These are phyloP conservation scores for Drosophila merina DNA, from an alignment of 2,888 invertebrate species.

Conservation along the genomic window DNA sequence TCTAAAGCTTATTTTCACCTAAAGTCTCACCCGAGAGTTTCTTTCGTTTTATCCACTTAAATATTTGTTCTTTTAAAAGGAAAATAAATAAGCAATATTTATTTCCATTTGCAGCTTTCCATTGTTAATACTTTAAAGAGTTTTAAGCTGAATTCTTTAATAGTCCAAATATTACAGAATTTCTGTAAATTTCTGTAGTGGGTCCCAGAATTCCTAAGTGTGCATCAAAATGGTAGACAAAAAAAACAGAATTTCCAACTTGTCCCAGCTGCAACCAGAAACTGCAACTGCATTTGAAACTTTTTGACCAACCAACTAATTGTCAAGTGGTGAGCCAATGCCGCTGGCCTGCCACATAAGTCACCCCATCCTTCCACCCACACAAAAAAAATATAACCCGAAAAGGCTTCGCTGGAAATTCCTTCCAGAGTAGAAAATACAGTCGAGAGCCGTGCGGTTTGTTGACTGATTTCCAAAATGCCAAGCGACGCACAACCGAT, in stretches of 20 bases:
- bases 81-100: neutral
- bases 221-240: neutral
- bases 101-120: neutral
- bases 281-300: conserved; percentile 42
- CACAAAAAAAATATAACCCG: neutral
- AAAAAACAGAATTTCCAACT: conserved; percentile 31
- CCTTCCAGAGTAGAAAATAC: conserved; percentile 40
- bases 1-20: neutral
- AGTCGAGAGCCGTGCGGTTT: conserved; percentile 35
- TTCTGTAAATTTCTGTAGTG: neutral
- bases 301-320: conserved; percentile 50
- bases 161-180: neutral
- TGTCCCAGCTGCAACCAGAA: conserved; percentile 17
- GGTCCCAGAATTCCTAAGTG: neutral
- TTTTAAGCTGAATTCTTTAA: neutral
- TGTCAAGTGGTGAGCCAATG: conserved; percentile 43
- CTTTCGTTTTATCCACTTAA: neutral
- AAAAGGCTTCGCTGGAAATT: conserved; percentile 29
- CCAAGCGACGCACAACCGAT: conserved; percentile 37
- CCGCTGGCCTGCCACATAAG: conserved; percentile 39
- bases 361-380: conserved; percentile 12
- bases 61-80: neutral
- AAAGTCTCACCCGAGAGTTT: neutral
- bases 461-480: conserved; percentile 69
- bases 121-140: neutral